Evolutionary conservation across 30 jellyfish, hydroid and myxozoan genomes (phyloP).

Genomic region (Cassiopea xamachana): DNA sequence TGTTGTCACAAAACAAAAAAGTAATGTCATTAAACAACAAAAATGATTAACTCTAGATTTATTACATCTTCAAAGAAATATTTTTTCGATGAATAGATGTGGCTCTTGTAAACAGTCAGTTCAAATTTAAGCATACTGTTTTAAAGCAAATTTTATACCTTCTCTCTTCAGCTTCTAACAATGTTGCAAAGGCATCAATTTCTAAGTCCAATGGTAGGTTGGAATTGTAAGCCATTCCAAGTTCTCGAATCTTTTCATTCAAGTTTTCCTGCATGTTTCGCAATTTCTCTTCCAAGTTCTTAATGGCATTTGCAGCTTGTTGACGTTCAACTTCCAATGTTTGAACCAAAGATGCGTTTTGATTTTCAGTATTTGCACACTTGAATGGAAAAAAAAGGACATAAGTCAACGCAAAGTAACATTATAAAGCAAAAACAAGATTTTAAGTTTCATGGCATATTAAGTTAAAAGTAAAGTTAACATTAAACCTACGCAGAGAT

Average conservation of each 20-base stretch:
- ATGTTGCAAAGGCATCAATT: slow-evolving; percentile 82
- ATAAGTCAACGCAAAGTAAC: not conserved
- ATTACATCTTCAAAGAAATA: no score
- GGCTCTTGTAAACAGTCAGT: no score
- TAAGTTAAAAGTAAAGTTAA: no score
- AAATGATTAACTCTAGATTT: no score
- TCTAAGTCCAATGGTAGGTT: slow-evolving; percentile 84
- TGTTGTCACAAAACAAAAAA: no score
- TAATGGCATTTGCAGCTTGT: slow-evolving; percentile 78
- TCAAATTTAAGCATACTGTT: no score
- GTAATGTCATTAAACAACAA: no score
- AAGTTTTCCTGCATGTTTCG: slow-evolving; percentile 78
- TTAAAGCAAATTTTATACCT: slow-evolving; percentile 18
- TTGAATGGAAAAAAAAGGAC: not conserved
- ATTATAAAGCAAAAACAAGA: not conserved
- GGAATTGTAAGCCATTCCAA: slow-evolving; percentile 79
- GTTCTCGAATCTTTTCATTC: slow-evolving; percentile 73
- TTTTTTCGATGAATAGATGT: no score
- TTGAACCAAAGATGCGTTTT: slow-evolving; percentile 82
- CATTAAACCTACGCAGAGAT: no score
- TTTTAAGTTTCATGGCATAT: no score
- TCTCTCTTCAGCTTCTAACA: slow-evolving; percentile 87
- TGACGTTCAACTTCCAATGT: slow-evolving; percentile 88
- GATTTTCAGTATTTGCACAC: slow-evolving; percentile 84
- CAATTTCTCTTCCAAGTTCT: slow-evolving; percentile 74